A percentile compares a stretch with the other conserved stretches of the same genome.
These are phyloP conservation scores for Hemithea aestivaria DNA, from an alignment of 2,888 invertebrate genomes.

Conservation along the genomic window DNA sequence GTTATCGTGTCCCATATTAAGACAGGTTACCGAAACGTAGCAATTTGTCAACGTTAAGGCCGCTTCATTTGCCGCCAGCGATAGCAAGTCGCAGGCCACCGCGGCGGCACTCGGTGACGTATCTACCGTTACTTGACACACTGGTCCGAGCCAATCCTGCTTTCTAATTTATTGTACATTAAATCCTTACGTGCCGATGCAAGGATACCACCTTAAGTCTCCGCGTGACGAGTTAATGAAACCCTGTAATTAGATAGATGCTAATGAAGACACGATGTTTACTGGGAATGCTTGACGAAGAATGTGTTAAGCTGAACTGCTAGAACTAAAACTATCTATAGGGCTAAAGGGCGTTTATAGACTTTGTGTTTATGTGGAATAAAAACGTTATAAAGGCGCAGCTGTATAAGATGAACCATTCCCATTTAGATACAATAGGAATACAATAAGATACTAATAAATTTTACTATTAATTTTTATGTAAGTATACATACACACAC, in stretches of 20 bases:
- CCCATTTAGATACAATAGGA: too few species aligned
- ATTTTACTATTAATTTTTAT: too few species aligned
- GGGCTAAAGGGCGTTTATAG: too few species aligned
- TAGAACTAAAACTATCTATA: too few species aligned
- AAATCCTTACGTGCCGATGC: slow-evolving; percentile 28
- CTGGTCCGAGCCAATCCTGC: slow-evolving; percentile 40
- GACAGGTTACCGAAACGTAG: slow-evolving; percentile 3
- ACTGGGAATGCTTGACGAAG: not conserved
- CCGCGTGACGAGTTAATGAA: not conserved
- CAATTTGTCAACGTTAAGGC: slow-evolving; percentile 19
- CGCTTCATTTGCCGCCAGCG: slow-evolving; percentile 18
- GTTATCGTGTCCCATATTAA: too few species aligned
- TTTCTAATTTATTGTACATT: slow-evolving; percentile 48
- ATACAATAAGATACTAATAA: too few species aligned
- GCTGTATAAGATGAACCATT: too few species aligned
- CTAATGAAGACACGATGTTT: slow-evolving; percentile 11
- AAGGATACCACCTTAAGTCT: slow-evolving; percentile 6
- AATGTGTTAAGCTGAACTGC: too few species aligned
- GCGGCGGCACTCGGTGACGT: slow-evolving; percentile 39
- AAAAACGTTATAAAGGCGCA: too few species aligned
- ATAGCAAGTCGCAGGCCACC: slow-evolving; percentile 19
- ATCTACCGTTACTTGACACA: slow-evolving; percentile 67
- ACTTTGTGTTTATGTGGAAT: too few species aligned
- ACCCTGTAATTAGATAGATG: slow-evolving; percentile 4
- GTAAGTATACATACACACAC: too few species aligned